Base-by-base conservation (phyloP, 2,888 invertebrate species). In the Leistus spinibarbis region DNA sequence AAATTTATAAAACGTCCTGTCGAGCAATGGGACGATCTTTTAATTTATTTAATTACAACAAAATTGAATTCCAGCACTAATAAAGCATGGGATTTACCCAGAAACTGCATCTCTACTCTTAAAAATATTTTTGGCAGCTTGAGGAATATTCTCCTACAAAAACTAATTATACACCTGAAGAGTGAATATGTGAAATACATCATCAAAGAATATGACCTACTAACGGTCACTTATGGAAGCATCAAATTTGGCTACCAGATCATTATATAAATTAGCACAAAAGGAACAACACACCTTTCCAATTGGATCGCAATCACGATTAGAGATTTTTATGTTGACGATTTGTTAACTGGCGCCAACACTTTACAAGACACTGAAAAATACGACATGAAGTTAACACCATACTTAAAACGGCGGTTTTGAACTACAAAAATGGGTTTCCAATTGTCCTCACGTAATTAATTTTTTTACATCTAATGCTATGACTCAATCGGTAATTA, bases 21-120 rank as follows among this genome's bases (percentile, higher is more conserved):
- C 5, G 76, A 79, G 0, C 27, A 65, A 5, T 81, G 80, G 80
- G 79, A 79, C 63, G 77, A 76, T 5, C 20, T 80, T 0, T n/a
- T 80, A 17, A 76, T 80, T 19, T 76, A 79, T 54, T 13, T 80
- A 27, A 69, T 81, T 0, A 75, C 77, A 0, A 67, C 66, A 10
- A 79, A 79, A 68, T 62, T 80, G 2, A 79, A 79, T 27, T 7
- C 54, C 7, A 66, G 20, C 17, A 77, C 79, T 3, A 9, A 76
- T 3, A 69, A 76, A 60, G 78, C 78, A 24, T 81, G 78, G 0
- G 56, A 76, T 1, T 10, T 77, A n/a, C 22, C 13, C 9, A 24
- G 60, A 22, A 40, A 69, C 40, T 17, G 40, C 16, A 53, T 77
- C 22, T 77, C 76, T 16, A 69, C 65, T 10, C 54, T 76, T 10